These are phyloP conservation scores for Drosophila punjabiensis DNA, from an alignment of 1,140 invertebrate species.

Conservation along the genomic window DNA sequence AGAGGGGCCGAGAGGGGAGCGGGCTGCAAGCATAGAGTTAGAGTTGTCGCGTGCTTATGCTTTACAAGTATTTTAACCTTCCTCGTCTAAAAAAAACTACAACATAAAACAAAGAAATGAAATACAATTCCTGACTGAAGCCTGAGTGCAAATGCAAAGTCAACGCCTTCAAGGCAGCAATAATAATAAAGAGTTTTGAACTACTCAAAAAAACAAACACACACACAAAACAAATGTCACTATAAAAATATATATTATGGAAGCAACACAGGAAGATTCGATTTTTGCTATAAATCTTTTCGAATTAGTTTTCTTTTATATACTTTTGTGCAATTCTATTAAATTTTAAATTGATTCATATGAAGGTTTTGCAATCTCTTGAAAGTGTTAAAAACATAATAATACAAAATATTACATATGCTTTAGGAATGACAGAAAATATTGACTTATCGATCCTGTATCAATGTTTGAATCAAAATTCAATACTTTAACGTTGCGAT, in stretches of 20 bases:
- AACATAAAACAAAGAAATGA: conserved; percentile 8
- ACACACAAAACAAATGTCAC: neutral
- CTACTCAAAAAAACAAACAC: conserved; percentile 4
- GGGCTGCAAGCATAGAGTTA: conserved; percentile 40
- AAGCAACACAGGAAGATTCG: neutral
- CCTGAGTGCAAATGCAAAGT: conserved; percentile 46
- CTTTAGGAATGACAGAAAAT: no score
- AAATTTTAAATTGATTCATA: neutral
- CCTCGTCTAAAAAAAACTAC: conserved; percentile 21
- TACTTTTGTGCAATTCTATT: neutral
- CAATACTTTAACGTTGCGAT: neutral
- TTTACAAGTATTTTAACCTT: conserved; percentile 51
- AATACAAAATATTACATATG: no score
- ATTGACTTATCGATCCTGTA: neutral
- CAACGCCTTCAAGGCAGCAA: conserved; percentile 42
- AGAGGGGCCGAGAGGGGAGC: neutral
- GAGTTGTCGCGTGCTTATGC: conserved; percentile 48
- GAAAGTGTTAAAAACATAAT: neutral
- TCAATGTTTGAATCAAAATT: neutral
- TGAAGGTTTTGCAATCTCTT: no score
- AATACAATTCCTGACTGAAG: conserved; percentile 41
- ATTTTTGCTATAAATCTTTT: neutral
- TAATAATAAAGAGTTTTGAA: conserved; percentile 47
- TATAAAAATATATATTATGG: conserved; percentile 11
- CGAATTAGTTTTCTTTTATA: neutral